Conservation (phyloP, 2,113 vertebrate genomes). For the Epinephelus moara region DNA sequence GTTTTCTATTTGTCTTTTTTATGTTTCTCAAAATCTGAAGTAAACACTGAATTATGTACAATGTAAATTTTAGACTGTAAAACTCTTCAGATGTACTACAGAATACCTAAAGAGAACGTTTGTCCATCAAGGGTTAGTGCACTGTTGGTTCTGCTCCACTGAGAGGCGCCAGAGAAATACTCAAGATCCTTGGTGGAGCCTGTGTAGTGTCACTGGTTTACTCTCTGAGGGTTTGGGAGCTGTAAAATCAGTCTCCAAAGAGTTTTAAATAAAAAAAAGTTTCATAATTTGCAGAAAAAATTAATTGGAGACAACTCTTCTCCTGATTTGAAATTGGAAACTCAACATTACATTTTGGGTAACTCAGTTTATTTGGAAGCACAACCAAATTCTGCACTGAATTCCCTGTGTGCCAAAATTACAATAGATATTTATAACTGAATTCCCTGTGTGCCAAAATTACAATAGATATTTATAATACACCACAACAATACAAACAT, state of each 20-base stretch:
- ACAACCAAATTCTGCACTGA: neutral
- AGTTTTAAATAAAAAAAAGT: neutral
- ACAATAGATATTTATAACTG: neutral
- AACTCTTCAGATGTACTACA: neutral
- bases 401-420: neutral
- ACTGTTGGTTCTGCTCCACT: neutral
- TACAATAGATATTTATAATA: neutral
- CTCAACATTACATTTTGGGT: neutral
- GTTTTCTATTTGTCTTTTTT: neutral
- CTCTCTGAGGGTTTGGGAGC: neutral
- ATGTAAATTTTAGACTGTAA: neutral
- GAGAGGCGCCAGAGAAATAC: neutral
- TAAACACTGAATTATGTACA: neutral
- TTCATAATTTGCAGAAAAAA: too few species aligned
- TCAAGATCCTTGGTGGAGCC: neutral
- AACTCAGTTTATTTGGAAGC: neutral
- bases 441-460: neutral
- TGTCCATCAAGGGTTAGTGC: neutral
- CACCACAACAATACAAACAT: too few species aligned
- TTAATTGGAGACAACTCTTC: too few species aligned
- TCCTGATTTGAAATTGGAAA: neutral
- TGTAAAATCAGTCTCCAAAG: neutral
- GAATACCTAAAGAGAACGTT: neutral
- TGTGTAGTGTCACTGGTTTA: neutral
- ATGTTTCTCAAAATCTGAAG: neutral